Percentiles rank a stretch among this genome's conserved stretches.
Conservation (phyloP, 2,113 vertebrate genomes). For the Morone saxatilis region DNA sequence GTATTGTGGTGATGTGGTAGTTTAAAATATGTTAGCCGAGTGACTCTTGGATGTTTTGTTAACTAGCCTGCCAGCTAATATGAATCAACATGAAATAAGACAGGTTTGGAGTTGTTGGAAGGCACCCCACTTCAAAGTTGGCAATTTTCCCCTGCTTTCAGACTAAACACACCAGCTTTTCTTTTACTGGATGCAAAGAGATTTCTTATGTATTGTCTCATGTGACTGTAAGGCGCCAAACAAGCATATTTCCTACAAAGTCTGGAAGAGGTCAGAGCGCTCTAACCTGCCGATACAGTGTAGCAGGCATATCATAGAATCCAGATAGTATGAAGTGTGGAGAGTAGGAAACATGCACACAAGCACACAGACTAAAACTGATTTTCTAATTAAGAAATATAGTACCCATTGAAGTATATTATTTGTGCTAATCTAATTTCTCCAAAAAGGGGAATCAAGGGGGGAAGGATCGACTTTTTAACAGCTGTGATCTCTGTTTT, state of each 20-base stretch:
- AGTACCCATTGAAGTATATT: no score
- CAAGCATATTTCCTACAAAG: background rate
- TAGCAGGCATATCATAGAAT: background rate
- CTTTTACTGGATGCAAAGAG: background rate
- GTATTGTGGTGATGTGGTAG: background rate
- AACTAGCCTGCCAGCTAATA: background rate
- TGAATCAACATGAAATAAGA: background rate
- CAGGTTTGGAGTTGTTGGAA: background rate
- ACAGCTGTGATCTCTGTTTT: constrained; percentile 21
- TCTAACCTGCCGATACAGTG: background rate
- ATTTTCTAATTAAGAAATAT: background rate
- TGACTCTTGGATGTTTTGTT: background rate
- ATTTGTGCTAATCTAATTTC: background rate
- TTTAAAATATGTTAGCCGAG: background rate
- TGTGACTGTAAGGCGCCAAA: background rate
- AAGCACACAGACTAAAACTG: background rate
- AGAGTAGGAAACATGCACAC: background rate
- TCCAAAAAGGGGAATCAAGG: background rate
- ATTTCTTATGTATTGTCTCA: background rate
- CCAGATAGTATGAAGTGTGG: background rate
- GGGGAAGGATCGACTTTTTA: background rate
- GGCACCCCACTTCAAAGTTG: background rate
- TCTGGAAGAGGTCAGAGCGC: background rate
- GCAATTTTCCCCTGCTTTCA: background rate
- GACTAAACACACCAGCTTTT: background rate